Conservation (phyloP, 2,888 invertebrate genomes). For the Nymphalis polychloros region DNA sequence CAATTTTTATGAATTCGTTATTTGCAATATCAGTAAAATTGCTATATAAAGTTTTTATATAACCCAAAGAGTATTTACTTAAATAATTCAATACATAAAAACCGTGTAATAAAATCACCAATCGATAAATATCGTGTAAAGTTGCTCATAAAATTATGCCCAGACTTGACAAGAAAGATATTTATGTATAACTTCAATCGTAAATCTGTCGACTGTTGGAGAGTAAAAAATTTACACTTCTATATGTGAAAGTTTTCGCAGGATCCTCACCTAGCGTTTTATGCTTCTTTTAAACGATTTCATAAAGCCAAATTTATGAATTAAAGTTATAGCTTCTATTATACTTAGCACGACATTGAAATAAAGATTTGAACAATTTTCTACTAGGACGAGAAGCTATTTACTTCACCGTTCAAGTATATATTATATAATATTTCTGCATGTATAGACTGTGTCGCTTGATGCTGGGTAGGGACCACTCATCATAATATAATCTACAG, state of each 20-base stretch:
- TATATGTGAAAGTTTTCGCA: background rate
- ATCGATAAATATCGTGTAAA: constrained; percentile 4
- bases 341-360: background rate
- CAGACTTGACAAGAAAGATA: constrained; percentile 4
- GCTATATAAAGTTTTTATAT: background rate
- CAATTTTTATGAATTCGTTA: background rate
- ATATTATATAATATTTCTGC: too few species aligned
- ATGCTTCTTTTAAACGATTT: background rate
- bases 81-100: background rate
- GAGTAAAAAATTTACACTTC: constrained; percentile 8
- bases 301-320: constrained; percentile 1
- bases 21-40: constrained; percentile 2
- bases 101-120: background rate
- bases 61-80: background rate
- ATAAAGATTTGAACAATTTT: too few species aligned
- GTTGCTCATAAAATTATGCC: constrained; percentile 10
- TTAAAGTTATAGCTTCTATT: background rate
- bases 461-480: too few species aligned
- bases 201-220: background rate
- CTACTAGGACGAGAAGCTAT: too few species aligned
- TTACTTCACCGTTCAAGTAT: too few species aligned
- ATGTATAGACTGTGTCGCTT: too few species aligned
- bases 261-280: background rate
- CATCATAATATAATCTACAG: too few species aligned
- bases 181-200: constrained; percentile 3